A percentile compares a stretch with the other conserved stretches of the same genome.
These are phyloP conservation scores for Sylvietta virens DNA, from an alignment of 2,113 vertebrate genomes.

Conservation along the genomic window DNA sequence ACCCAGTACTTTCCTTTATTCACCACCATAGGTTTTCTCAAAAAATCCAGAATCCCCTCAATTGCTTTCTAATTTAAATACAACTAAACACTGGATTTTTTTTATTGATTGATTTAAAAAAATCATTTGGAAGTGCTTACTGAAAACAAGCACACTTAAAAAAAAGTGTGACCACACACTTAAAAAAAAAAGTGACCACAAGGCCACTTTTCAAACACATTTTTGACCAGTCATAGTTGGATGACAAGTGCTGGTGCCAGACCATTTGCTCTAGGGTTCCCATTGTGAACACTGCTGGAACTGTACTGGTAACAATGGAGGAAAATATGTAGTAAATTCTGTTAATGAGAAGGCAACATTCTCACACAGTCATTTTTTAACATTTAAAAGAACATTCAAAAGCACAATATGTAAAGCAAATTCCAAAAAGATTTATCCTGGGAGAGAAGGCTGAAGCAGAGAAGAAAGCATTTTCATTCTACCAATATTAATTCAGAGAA, in stretches of 20 bases:
- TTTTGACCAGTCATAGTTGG: constrained; percentile 30
- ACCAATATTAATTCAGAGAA: constrained; percentile 26
- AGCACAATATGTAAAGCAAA: constrained; percentile 51
- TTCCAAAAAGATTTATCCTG: constrained; percentile 47
- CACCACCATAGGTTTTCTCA: background rate
- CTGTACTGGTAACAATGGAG: constrained; percentile 53
- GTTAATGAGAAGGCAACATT: constrained; percentile 49
- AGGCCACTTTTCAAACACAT: constrained; percentile 29
- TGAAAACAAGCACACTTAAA: background rate
- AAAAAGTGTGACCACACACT: background rate
- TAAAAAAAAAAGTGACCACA: background rate
- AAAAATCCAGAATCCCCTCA: background rate
- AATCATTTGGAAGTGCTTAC: constrained; percentile 5
- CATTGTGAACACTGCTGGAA: constrained; percentile 59
- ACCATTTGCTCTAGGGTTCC: constrained; percentile 61
- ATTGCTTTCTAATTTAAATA: background rate
- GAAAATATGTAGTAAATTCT: constrained; percentile 61
- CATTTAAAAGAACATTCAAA: constrained; percentile 52
- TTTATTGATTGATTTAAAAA: background rate
- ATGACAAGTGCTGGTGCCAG: constrained; percentile 63
- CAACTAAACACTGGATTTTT: background rate
- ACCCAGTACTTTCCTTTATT: background rate
- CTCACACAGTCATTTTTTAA: constrained; percentile 44
- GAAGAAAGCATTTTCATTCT: constrained; percentile 47
- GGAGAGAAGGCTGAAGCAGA: constrained; percentile 26